Percentiles rank a stretch among this genome's conserved stretches.
phyloP scores from a whole-genome alignment of 1,140 invertebrate species.

The Proctacanthus coquilletti region DNA sequence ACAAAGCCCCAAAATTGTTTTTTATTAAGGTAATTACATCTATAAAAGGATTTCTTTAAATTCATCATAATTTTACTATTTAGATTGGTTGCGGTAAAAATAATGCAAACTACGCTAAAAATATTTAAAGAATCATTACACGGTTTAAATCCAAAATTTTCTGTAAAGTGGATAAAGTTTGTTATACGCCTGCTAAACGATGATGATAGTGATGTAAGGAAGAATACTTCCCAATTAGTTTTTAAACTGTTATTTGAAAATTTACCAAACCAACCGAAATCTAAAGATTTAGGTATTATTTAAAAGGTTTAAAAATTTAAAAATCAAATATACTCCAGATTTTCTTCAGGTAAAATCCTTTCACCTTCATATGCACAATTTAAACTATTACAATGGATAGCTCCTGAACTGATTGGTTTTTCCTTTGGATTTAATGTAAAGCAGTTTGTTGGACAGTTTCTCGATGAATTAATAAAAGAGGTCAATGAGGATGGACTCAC shows the following conservation, averaged over 20 bases:
- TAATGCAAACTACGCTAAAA: conserved; percentile 5
- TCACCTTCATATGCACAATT: not conserved
- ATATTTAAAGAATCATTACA: conserved; percentile 7
- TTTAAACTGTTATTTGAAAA: conserved; percentile 4
- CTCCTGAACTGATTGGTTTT: not conserved
- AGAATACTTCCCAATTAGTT: conserved; percentile 12
- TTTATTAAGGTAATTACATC: not conserved
- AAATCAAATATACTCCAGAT: not conserved
- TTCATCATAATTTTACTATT: conserved; percentile 6
- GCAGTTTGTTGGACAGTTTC: conserved; percentile 8
- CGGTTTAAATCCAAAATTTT: conserved; percentile 6
- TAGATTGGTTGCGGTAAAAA: conserved; percentile 8
- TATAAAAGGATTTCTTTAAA: not conserved
- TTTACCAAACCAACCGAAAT: conserved; percentile 4
- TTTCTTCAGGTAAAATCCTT: not conserved
- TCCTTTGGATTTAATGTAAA: conserved; percentile 7
- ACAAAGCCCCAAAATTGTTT: conserved; percentile 5
- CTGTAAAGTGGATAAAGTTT: conserved; percentile 11
- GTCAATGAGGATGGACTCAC: conserved; percentile 9
- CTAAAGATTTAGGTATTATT: not conserved
- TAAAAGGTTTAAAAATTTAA: not conserved
- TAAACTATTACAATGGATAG: no score
- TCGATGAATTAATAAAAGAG: conserved; percentile 6
- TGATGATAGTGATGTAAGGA: conserved; percentile 18
- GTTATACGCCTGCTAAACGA: conserved; percentile 19